Percentiles rank a stretch among this genome's conserved stretches.
phyloP scores from a whole-genome alignment of 2,888 invertebrate species.

The Synanthedon tipuliformis region DNA sequence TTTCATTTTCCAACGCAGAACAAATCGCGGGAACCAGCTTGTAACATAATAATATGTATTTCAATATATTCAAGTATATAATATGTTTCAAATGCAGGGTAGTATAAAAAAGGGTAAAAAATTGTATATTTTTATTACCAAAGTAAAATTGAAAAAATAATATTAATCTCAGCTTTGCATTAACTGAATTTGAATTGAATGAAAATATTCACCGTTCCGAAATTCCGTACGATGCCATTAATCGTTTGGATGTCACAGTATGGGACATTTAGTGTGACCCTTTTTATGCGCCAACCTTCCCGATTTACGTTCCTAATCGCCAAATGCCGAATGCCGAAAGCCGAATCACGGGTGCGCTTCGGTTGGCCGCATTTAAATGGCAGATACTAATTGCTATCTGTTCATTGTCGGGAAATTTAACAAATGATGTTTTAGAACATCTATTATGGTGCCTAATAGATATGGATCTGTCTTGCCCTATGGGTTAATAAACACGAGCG shows the following conservation, averaged over 20 bases:
- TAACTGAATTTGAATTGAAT: constrained; percentile 51
- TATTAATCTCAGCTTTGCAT: constrained; percentile 42
- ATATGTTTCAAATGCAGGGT: too few species aligned
- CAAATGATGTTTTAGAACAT: constrained; percentile 23
- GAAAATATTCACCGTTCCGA: constrained; percentile 53
- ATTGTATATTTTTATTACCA: too few species aligned
- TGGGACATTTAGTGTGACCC: constrained; percentile 69
- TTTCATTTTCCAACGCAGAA: too few species aligned
- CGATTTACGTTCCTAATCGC: constrained; percentile 54
- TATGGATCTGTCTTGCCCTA: background rate
- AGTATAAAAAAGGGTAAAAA: too few species aligned
- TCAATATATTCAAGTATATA: too few species aligned
- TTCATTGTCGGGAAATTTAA: constrained; percentile 17
- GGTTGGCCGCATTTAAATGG: constrained; percentile 31
- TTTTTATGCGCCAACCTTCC: constrained; percentile 52
- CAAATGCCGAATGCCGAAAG: constrained; percentile 42
- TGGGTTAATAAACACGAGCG: too few species aligned
- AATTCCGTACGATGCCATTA: constrained; percentile 52
- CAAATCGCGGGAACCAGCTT: too few species aligned
- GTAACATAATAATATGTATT: too few species aligned
- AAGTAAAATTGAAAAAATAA: constrained; percentile 26
- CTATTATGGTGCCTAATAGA: background rate
- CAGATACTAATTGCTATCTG: constrained; percentile 31
- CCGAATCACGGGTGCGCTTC: constrained; percentile 30
- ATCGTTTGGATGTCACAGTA: constrained; percentile 67